phyloP scores from a whole-genome alignment of 2,797 vertebrate genomes.

The Vespertilio murinus region DNA sequence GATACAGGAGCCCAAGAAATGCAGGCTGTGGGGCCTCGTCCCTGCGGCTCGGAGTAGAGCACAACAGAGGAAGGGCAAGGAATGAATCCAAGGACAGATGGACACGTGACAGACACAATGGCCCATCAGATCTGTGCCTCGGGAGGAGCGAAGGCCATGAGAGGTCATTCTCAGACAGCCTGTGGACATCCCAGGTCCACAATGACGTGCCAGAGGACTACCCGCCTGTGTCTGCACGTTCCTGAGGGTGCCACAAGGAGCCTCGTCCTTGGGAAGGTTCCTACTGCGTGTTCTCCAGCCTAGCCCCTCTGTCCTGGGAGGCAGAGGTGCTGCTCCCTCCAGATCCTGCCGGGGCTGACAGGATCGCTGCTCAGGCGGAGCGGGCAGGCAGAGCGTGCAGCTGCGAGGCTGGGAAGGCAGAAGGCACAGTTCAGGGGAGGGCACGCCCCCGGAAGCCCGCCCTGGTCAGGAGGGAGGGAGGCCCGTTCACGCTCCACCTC shows the following conservation, averaged over 20 bases:
- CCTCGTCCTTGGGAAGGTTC: not conserved
- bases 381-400: no score
- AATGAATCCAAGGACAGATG: not conserved
- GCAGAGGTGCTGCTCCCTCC: not conserved
- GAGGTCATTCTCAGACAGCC: not conserved
- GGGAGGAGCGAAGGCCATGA: not conserved
- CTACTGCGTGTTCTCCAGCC: not conserved
- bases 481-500: not conserved
- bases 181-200: not conserved
- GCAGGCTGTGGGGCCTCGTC: no score
- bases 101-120: not conserved
- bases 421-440: not conserved
- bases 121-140: not conserved
- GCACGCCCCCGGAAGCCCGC: not conserved
- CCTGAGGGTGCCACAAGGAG: not conserved
- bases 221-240: not conserved
- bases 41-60: not conserved
- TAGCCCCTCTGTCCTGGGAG: no score
- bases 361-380: not conserved
- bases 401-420: not conserved
- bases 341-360: not conserved
- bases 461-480: not conserved
- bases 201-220: not conserved
- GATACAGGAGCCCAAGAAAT: not conserved
- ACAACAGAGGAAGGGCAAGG: not conserved